phyloP scores from a whole-genome alignment of 2,888 invertebrate genomes.

The Patella caerulea region DNA sequence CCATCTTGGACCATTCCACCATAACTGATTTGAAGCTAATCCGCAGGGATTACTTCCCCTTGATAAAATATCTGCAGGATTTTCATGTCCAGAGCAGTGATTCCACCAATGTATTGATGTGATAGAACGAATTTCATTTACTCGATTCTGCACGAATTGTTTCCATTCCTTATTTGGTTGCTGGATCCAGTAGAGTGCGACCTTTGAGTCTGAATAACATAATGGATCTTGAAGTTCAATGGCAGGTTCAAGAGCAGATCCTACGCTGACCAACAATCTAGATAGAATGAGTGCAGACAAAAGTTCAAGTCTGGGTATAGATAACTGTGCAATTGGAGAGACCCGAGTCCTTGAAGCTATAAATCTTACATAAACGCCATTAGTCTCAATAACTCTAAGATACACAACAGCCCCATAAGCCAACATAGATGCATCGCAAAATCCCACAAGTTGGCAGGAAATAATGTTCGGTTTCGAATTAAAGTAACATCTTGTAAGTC shows the following conservation, averaged over 20 bases:
- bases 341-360: neutral
- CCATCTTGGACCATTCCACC: neutral
- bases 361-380: neutral
- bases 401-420: neutral
- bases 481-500: neutral
- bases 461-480: neutral
- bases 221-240: neutral
- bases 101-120: neutral
- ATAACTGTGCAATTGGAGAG: neutral
- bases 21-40: neutral
- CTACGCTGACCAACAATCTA: neutral
- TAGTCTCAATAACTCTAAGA: neutral
- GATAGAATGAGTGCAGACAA: neutral
- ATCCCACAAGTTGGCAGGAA: neutral
- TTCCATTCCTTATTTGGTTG: neutral
- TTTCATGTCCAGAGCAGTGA: neutral
- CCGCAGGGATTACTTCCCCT: too few relatives aligned
- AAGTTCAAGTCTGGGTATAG: neutral
- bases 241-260: neutral
- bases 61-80: too few relatives aligned
- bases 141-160: neutral
- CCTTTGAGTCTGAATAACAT: slow-evolving; percentile 1
- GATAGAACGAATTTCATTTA: neutral
- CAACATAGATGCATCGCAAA: neutral
- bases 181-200: slow-evolving; percentile 2